Conservation (phyloP, 2,797 vertebrate genomes). For the Brotula barbata region DNA sequence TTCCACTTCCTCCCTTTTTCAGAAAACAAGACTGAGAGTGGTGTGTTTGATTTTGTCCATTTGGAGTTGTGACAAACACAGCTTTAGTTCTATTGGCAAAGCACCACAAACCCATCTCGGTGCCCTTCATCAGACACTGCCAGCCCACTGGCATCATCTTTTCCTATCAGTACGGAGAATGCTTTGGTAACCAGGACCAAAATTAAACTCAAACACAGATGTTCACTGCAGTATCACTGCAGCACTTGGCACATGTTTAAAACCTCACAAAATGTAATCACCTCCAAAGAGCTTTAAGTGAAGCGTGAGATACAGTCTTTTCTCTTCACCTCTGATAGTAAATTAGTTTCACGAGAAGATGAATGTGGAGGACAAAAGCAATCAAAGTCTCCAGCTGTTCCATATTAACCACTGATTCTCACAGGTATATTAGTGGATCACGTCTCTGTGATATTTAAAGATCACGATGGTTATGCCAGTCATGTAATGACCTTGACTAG, state of each 20-base stretch:
- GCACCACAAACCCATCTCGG: background rate
- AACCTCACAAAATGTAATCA: slow-evolving; percentile 17
- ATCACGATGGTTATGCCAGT: slow-evolving; percentile 38
- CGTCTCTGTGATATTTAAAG: slow-evolving; percentile 37
- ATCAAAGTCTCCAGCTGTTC: slow-evolving; percentile 58
- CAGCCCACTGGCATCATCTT: background rate
- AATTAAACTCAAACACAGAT: background rate
- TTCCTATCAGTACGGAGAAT: background rate
- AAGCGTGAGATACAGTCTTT: slow-evolving; percentile 16
- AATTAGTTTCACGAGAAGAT: slow-evolving; percentile 63
- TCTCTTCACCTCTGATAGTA: slow-evolving; percentile 39
- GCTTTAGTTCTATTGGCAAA: too few species aligned
- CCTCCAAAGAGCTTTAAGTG: slow-evolving; percentile 17
- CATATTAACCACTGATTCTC: slow-evolving; percentile 51
- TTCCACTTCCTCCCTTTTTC: too few species aligned
- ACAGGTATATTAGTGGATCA: slow-evolving; percentile 53
- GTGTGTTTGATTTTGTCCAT: too few species aligned
- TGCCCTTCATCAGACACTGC: background rate
- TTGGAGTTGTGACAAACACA: background rate
- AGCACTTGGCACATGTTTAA: slow-evolving; percentile 3
- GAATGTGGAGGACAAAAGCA: slow-evolving; percentile 51
- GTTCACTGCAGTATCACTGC: background rate
- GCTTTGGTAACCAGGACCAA: background rate
- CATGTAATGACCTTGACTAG: slow-evolving; percentile 50
- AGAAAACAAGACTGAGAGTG: too few species aligned